These are phyloP conservation scores for Aphelenchoides avenae DNA, from an alignment of 1,140 invertebrate species.

Conservation along the genomic window DNA sequence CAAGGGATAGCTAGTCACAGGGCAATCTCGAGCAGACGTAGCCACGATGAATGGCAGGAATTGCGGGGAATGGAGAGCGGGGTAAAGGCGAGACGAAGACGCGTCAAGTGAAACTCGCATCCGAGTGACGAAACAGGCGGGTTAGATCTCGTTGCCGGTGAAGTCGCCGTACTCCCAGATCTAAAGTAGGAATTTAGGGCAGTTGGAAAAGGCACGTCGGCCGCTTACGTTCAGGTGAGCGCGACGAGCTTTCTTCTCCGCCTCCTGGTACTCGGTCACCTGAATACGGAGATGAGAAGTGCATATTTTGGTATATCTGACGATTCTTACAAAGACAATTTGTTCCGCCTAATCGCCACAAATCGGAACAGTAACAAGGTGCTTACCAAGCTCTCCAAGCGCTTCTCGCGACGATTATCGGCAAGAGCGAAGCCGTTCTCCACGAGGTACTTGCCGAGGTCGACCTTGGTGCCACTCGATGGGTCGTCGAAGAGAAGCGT, in stretches of 20 bases:
- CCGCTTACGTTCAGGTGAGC: slow-evolving; percentile 54
- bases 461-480: slow-evolving; percentile 70
- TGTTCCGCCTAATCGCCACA: neutral
- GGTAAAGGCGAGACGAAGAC: too few species aligned
- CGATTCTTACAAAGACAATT: neutral
- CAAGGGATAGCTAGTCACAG: too few species aligned
- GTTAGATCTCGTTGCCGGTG: slow-evolving; percentile 54
- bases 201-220: slow-evolving; percentile 26
- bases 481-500: slow-evolving; percentile 64
- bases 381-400: slow-evolving; percentile 72
- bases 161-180: slow-evolving; percentile 48
- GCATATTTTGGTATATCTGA: too few species aligned
- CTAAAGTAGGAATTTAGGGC: neutral
- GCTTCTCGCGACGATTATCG: slow-evolving; percentile 74
- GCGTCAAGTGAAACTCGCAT: too few species aligned
- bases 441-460: slow-evolving; percentile 78
- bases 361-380: slow-evolving; percentile 22
- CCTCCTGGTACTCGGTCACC: slow-evolving; percentile 48
- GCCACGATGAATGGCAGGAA: too few species aligned
- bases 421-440: slow-evolving; percentile 77
- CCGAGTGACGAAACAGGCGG: too few species aligned
- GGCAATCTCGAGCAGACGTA: too few species aligned
- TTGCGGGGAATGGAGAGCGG: too few species aligned
- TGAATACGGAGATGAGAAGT: too few species aligned
- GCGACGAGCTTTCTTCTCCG: slow-evolving; percentile 46